A percentile compares a stretch with the other conserved stretches of the same genome.
Conservation (phyloP, 53 echinoderm and acorn worm species). For the Glandiceps talaboti region DNA sequence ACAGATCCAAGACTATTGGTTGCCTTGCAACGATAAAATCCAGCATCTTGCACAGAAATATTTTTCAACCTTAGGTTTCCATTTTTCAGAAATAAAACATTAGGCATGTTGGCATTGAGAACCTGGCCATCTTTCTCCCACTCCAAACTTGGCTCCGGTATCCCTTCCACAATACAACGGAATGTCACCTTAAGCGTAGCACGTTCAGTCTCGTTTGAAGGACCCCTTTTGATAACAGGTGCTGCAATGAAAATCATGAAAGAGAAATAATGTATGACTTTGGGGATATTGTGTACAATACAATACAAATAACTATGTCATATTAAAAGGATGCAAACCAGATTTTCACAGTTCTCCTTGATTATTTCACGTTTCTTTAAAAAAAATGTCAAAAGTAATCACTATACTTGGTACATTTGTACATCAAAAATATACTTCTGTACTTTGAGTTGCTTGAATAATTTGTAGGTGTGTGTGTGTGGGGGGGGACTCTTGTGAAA, state of each 20-base stretch:
- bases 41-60: slow-evolving; percentile 46
- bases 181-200: slow-evolving; percentile 26
- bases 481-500: too few relatives aligned
- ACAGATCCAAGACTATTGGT: slow-evolving; percentile 25
- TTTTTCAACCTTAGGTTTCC: slow-evolving; percentile 25
- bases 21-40: slow-evolving; percentile 50
- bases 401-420: too few relatives aligned
- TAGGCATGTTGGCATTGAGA: neutral
- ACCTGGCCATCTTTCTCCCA: slow-evolving; percentile 48
- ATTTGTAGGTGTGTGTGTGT: too few relatives aligned
- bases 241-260: neutral
- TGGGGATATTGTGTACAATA: too few relatives aligned
- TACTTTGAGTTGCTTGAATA: too few relatives aligned
- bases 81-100: slow-evolving; percentile 25
- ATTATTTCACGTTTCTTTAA: too few relatives aligned
- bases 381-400: too few relatives aligned
- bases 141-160: slow-evolving; percentile 10
- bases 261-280: too few relatives aligned
- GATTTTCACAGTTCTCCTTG: too few relatives aligned
- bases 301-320: too few relatives aligned
- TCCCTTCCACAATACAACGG: slow-evolving; percentile 24
- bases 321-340: too few relatives aligned
- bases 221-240: slow-evolving; percentile 23
- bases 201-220: slow-evolving; percentile 29
- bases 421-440: too few relatives aligned